Percentiles rank a stretch among this genome's conserved stretches.
These are phyloP conservation scores for Digitonthophagus gazella DNA, from an alignment of 2,888 invertebrate genomes.

Conservation along the genomic window DNA sequence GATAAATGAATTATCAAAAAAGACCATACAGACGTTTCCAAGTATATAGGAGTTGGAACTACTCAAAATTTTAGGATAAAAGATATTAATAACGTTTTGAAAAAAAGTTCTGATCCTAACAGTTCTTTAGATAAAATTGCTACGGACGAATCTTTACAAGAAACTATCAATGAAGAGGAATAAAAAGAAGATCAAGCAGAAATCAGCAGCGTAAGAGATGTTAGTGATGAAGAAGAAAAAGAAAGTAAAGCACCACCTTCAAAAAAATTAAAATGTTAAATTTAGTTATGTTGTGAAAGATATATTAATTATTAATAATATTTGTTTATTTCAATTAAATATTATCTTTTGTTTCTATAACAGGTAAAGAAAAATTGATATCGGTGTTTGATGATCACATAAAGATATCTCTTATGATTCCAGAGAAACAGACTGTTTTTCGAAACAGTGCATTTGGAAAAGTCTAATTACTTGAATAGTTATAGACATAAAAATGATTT, in stretches of 20 bases:
- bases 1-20: constrained; percentile 59
- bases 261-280: constrained; percentile 25
- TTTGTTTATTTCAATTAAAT: background rate
- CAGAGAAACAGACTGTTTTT: no score
- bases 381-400: no score
- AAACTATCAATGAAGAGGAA: constrained; percentile 18
- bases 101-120: constrained; percentile 24
- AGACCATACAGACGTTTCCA: constrained; percentile 57
- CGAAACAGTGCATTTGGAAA: no score
- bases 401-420: no score
- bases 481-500: no score
- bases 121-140: constrained; percentile 7
- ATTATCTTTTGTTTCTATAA: background rate
- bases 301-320: constrained; percentile 6
- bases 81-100: constrained; percentile 37
- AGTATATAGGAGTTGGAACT: constrained; percentile 61
- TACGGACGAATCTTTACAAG: constrained; percentile 23
- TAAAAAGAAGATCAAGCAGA: constrained; percentile 12
- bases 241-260: constrained; percentile 18
- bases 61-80: constrained; percentile 66
- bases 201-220: constrained; percentile 13
- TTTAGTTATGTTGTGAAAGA: no score
- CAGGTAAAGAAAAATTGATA: no score
- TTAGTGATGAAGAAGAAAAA: background rate
- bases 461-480: no score